Evolutionary conservation across 2,888 invertebrate genomes (phyloP), one percentile per base, ranked within the genome.

Genomic region (Nudaria mundana): DNA sequence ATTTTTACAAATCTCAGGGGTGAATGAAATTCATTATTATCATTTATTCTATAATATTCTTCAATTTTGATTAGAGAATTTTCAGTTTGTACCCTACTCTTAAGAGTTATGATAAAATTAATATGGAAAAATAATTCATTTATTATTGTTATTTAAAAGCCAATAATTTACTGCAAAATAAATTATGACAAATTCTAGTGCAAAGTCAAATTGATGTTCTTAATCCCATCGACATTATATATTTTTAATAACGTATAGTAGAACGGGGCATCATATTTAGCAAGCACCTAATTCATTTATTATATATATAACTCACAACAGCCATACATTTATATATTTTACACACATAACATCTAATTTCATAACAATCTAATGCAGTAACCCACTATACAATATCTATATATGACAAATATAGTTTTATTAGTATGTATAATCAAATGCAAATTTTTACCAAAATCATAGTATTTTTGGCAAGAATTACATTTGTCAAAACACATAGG

Each of bases 351-450:
- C 64, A 61, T 57, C 74, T 76, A 78, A 71, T 64, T 73, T 66
- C 52, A 73, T 73, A 83, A 83, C 80, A 74, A 76, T 80, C 74
- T 80, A 81, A 71, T 66, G 66, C 59, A 51, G 63, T 73, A 77
- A 76, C 66, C 71, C 61, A 61, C 70, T 76, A 72, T 76, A 73
- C 63, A 67, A 62, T 56, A 40, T 47, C 57, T 60, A 58, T 67
- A n/a, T n/a, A 59, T 55, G 62, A 63, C 63, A 59, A 60, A 63
- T 66, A 59, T 51, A 59, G 50, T 63, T 71, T 66, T 59, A 58
- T 50, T 52, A 47, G 52, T 56, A 52, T 52, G 53, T 41, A 39
- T 40, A 31, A 13, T 31, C 41, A 44, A 54, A 52, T 52, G 47
- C 43, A 54, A 49, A 49, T 44, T 51, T 43, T 53, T 44, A 39